These are phyloP conservation scores for Proterorhinus semilunaris DNA, from an alignment of 2,113 vertebrate genomes.

Conservation along the genomic window DNA sequence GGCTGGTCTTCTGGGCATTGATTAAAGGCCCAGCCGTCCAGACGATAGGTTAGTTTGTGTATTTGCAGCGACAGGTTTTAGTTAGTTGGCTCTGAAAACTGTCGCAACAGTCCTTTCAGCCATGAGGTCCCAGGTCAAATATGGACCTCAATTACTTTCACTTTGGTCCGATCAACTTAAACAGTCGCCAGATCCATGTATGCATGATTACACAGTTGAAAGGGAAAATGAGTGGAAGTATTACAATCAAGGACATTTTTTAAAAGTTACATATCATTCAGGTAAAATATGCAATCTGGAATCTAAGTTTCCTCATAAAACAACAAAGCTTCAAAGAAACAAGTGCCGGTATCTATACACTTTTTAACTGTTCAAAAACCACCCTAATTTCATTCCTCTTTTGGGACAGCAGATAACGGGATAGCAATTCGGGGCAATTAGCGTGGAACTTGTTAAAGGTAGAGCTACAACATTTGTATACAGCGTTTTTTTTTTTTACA, in stretches of 20 bases:
- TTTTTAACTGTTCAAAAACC: too few species aligned
- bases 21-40: too few species aligned
- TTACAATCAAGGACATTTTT: too few species aligned
- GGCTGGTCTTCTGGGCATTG: too few species aligned
- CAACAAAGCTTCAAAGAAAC: neutral
- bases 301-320: neutral
- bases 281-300: neutral
- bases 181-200: too few species aligned
- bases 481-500: conserved; percentile 3
- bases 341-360: neutral
- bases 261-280: too few species aligned
- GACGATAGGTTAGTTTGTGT: too few species aligned
- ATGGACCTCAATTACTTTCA: neutral
- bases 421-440: conserved; percentile 40
- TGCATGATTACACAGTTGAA: too few species aligned
- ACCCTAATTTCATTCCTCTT: neutral
- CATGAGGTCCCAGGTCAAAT: neutral
- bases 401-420: conserved; percentile 24
- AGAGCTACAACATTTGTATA: conserved; percentile 10
- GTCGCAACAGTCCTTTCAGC: too few species aligned
- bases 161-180: neutral
- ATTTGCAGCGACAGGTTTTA: too few species aligned
- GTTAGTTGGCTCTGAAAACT: too few species aligned
- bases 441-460: conserved; percentile 41
- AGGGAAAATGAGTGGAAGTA: too few species aligned